These are phyloP conservation scores for Druon quercuslanigerum DNA, from an alignment of 1,140 invertebrate species.

Conservation along the genomic window DNA sequence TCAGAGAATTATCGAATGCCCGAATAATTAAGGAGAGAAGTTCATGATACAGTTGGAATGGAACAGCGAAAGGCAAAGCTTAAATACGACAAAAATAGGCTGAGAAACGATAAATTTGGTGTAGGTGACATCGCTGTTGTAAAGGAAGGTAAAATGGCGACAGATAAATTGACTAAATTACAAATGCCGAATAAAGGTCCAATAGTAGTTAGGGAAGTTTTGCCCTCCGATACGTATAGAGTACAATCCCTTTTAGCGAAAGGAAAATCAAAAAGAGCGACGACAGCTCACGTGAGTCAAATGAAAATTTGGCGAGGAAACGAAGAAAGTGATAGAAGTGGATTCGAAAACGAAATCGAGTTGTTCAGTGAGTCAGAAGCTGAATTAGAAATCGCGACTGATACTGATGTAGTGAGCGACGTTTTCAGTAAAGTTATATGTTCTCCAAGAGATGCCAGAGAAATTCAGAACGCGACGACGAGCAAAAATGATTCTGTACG, in stretches of 20 bases:
- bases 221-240: conserved; percentile 48
- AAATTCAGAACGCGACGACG: neutral
- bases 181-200: conserved; percentile 31
- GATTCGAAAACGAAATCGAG: neutral
- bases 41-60: no score
- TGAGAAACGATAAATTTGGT: conserved; percentile 29
- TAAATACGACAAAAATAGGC: no score
- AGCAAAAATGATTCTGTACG: neutral
- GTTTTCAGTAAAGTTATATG: neutral
- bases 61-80: no score
- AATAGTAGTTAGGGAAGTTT: conserved; percentile 19
- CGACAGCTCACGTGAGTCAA: conserved; percentile 35
- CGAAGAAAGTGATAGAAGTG: neutral
- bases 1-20: no score
- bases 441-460: neutral
- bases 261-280: neutral
- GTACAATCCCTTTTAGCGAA: neutral
- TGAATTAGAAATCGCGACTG: no score
- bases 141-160: neutral
- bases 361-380: neutral
- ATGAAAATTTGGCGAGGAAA: conserved; percentile 33
- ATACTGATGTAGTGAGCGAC: neutral
- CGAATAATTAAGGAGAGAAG: no score
- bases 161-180: conserved; percentile 10
- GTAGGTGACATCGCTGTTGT: conserved; percentile 34